Conservation (phyloP, 2,113 vertebrate species). For the Centrocercus urophasianus region DNA sequence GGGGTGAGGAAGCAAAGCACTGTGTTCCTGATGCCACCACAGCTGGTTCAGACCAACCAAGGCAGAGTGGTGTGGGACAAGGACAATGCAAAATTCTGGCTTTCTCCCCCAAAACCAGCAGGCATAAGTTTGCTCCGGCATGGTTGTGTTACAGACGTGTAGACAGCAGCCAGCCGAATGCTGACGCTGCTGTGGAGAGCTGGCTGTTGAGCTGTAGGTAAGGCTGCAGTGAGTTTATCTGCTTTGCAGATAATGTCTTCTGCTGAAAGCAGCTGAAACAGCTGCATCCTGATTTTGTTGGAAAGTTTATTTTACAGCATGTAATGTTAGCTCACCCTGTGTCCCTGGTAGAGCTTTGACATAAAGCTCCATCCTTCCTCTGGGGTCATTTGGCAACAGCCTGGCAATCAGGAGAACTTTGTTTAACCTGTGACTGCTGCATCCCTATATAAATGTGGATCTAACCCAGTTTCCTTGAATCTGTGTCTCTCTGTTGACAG, state of each 20-base stretch:
- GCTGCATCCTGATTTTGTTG: not conserved
- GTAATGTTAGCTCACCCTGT: not conserved
- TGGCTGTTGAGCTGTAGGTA: not conserved
- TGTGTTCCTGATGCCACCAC: not conserved
- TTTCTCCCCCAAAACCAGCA: conserved; percentile 4
- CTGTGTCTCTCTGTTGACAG: not conserved
- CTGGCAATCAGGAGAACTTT: not conserved
- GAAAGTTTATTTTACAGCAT: not conserved
- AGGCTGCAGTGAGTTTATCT: conserved; percentile 19
- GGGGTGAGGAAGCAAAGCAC: not conserved
- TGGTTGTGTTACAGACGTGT: conserved; percentile 21
- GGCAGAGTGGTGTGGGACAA: not conserved
- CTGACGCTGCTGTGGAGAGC: conserved; percentile 19
- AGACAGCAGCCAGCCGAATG: conserved; percentile 41
- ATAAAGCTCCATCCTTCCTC: not conserved
- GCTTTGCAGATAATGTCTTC: conserved; percentile 3
- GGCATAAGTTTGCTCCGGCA: not conserved
- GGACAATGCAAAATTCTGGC: conserved; percentile 1
- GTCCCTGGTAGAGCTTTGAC: not conserved
- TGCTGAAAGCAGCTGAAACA: conserved; percentile 36
- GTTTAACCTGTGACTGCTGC: not conserved
- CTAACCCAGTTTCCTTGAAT: conserved; percentile 16
- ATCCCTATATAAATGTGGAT: not conserved
- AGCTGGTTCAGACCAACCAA: conserved; percentile 16
- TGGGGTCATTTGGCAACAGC: not conserved